These are phyloP conservation scores for Myanophis thanlyinensis DNA, from an alignment of 2,113 vertebrate species.

Conservation along the genomic window DNA sequence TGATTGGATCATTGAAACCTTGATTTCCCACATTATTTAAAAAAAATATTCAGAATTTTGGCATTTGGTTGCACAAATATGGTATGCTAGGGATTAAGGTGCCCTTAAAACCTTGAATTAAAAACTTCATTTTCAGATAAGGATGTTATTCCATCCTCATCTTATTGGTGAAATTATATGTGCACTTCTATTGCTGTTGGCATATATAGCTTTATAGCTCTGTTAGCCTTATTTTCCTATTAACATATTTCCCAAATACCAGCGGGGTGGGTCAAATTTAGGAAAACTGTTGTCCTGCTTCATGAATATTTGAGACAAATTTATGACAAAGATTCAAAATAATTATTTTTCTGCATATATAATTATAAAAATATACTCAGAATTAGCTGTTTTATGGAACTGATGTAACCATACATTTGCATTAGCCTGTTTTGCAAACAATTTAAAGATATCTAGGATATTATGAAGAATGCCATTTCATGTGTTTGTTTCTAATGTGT, in stretches of 20 bases:
- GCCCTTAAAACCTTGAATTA: fast-evolving
- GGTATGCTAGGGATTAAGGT: background rate
- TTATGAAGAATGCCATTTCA: fast-evolving
- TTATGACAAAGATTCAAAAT: background rate
- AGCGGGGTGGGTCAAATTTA: background rate
- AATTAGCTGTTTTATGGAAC: background rate
- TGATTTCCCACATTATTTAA: background rate
- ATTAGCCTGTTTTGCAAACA: background rate
- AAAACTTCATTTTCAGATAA: background rate
- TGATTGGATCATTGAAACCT: background rate
- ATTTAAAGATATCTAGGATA: background rate
- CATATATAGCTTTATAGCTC: background rate
- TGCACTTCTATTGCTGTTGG: background rate
- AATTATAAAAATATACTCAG: background rate
- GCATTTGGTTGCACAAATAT: background rate
- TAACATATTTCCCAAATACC: background rate
- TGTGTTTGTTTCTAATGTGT: background rate
- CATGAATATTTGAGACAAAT: background rate
- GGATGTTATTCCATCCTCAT: background rate
- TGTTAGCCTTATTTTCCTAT: background rate
- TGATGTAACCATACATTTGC: background rate
- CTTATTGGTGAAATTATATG: background rate
- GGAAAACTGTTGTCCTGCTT: background rate
- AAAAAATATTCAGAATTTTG: background rate
- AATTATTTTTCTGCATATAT: background rate